These are phyloP conservation scores for Spinus olivaceus DNA, from an alignment of 2,797 vertebrate genomes.

Conservation along the genomic window DNA sequence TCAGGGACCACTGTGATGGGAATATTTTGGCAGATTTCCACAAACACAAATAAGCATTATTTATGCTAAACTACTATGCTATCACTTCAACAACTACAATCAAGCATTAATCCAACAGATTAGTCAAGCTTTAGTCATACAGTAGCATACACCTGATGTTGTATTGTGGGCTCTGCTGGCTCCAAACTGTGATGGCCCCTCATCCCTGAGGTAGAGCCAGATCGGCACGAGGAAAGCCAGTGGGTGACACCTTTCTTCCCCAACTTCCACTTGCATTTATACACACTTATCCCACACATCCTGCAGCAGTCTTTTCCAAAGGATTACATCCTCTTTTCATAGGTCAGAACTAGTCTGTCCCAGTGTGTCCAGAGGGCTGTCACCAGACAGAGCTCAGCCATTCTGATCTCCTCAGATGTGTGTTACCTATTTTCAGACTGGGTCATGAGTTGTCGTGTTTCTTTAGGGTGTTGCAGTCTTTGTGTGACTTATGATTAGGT, in stretches of 20 bases:
- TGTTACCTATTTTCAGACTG: background rate
- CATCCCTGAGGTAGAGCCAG: background rate
- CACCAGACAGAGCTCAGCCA: background rate
- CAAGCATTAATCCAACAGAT: background rate
- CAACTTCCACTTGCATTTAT: background rate
- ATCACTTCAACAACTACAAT: background rate
- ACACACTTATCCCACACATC: accelerated
- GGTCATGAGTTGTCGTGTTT: background rate
- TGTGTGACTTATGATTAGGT: background rate
- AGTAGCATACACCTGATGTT: background rate
- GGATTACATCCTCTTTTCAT: accelerated
- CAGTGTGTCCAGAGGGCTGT: background rate
- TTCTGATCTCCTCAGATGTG: background rate
- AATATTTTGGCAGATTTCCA: background rate
- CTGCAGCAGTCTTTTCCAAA: background rate
- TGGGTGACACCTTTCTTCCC: background rate
- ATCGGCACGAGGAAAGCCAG: accelerated
- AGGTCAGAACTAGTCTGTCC: background rate
- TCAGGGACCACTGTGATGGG: background rate
- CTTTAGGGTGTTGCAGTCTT: background rate
- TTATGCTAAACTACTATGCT: background rate
- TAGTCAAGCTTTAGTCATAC: background rate
- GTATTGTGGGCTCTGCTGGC: background rate
- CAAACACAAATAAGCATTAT: background rate
- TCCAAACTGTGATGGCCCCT: background rate